Evolutionary conservation across 2,113 vertebrate genomes (phyloP), one percentile per base, ranked within the genome.

Genomic region (Rhynchopsitta pachyrhyncha): DNA sequence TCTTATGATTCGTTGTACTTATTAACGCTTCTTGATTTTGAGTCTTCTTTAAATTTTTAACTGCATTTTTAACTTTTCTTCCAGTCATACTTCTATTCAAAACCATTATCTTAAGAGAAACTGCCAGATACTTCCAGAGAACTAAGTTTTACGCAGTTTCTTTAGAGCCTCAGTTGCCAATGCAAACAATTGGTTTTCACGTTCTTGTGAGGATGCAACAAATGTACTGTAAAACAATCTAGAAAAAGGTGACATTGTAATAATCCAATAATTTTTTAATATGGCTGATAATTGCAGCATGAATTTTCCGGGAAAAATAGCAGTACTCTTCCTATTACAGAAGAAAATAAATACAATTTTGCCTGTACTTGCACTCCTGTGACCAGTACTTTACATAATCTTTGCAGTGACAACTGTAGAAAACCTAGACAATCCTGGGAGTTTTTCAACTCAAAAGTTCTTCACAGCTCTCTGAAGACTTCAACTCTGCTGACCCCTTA

Each of bases 211-310:
- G 83, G 64, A 71, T 53, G 28, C 39, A 71, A 60, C 18, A 71
- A 16, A 78, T 44, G 25, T 78, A 62, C 50, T 63, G 44, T 95
- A 91, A 85, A 96, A 82, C n/a, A 77, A 85, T 78, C 88, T 81
- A 88, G 80, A 95, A 97, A 96, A 97, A 46, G 28, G 18, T 75
- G 82, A 59, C 14, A 68, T 62, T 20, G 7, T 70, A 91, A 89
- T 78, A 91, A 60, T 84, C 11, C 75, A 74, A 12, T 16, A 63
- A 25, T 35, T 84, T 86, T 83, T 59, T 62, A 96, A 78, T 20
- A 68, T 7, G 16, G 22, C 11, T 67, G 85, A 93, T 39, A 92
- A 92, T 87, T 92, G 37, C 28, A 88, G 14, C 22, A 49, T 50
- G 22, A 66, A 31, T 81, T 82, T 74, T 91, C 47, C 20, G 50